Evolutionary conservation across 2,113 vertebrate genomes (phyloP).

Genomic region (Lanius collurio): DNA sequence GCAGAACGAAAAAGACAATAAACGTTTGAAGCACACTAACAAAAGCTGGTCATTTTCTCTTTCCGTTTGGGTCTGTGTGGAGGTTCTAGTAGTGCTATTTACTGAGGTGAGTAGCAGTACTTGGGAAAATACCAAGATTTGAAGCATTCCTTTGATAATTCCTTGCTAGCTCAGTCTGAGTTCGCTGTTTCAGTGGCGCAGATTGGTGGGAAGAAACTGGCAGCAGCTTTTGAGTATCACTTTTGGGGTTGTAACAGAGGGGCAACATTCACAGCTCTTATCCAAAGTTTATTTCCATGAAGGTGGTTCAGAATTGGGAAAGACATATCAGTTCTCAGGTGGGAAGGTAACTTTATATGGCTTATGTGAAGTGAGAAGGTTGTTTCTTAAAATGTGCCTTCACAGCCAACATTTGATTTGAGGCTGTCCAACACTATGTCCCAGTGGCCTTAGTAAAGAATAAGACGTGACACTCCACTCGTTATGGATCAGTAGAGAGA

Average conservation of each 20-base stretch:
- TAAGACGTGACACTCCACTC: not conserved
- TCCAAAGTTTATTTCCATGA: not conserved
- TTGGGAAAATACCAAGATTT: not conserved
- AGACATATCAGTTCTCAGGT: not conserved
- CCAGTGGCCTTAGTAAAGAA: not conserved
- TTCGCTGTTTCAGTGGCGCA: fast-evolving
- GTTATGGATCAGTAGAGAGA: not conserved
- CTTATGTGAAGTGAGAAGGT: not conserved
- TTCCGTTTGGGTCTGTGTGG: not conserved
- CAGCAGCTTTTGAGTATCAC: not conserved
- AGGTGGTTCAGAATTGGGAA: not conserved
- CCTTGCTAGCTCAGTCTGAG: not conserved
- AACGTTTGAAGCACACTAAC: not conserved
- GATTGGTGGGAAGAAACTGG: not conserved
- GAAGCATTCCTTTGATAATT: not conserved
- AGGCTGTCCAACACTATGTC: not conserved
- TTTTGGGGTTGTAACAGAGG: not conserved
- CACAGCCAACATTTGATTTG: not conserved
- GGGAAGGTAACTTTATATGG: not conserved
- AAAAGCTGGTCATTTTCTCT: not conserved
- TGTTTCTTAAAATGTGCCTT: not conserved
- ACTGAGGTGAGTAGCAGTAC: too few species aligned
- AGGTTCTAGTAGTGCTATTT: not conserved
- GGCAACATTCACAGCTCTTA: not conserved
- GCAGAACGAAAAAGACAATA: not conserved